These are phyloP conservation scores for Tenthredo mesomela DNA, from an alignment of 2,888 invertebrate genomes.

Conservation along the genomic window DNA sequence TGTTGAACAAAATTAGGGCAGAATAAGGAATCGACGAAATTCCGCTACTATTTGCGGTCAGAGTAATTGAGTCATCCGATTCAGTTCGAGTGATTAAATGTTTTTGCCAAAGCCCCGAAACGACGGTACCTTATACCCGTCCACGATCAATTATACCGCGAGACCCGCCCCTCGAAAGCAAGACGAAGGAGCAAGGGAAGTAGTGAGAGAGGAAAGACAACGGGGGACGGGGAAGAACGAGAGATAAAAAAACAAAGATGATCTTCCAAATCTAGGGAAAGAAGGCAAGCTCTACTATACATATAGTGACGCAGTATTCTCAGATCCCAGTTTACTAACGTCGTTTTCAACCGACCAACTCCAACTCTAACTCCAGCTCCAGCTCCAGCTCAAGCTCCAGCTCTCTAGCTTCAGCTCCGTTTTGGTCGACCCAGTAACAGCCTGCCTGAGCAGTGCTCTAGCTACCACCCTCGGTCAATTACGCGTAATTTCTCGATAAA, in stretches of 20 bases:
- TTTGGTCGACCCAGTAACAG: neutral
- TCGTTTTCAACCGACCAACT: conserved; percentile 11
- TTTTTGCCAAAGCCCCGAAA: conserved; percentile 47
- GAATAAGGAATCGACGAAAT: neutral
- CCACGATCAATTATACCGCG: conserved; percentile 46
- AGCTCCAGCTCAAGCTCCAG: neutral
- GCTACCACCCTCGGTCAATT: conserved; percentile 30
- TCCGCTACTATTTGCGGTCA: neutral
- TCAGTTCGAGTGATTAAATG: conserved; percentile 50
- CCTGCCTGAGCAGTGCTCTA: neutral
- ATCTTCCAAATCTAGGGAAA: conserved; percentile 31
- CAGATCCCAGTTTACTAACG: neutral
- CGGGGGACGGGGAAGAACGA: neutral
- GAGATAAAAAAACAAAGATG: conserved; percentile 34
- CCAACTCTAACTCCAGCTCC: neutral
- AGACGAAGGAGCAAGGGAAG: neutral
- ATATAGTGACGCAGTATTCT: conserved; percentile 28
- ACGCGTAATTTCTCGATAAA: conserved; percentile 37
- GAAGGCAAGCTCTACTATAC: neutral
- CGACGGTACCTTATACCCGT: neutral
- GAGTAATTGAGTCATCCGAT: conserved; percentile 37
- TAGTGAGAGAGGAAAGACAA: neutral
- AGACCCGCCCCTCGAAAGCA: conserved; percentile 31
- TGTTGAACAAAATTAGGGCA: neutral
- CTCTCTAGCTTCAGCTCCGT: neutral